Percentiles rank a stretch among this genome's conserved stretches.
phyloP scores from a whole-genome alignment of 2,888 invertebrate genomes.

The Odontocerum albicorne region DNA sequence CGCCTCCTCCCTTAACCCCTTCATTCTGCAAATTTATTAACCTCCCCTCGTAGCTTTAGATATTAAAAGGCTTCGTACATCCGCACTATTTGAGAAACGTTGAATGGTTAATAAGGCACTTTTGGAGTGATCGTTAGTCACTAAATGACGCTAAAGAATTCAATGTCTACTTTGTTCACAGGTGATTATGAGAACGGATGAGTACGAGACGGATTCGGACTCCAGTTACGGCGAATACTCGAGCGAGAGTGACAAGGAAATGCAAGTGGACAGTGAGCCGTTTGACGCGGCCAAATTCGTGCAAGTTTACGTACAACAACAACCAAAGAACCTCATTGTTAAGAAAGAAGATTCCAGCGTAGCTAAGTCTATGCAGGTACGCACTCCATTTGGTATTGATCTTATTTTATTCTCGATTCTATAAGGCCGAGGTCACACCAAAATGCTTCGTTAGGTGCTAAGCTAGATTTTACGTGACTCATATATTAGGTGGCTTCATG shows the following conservation, averaged over 20 bases:
- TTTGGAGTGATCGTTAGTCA: too few species aligned
- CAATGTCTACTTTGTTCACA: neutral
- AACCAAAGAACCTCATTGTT: constrained; percentile 32
- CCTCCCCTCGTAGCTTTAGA: too few species aligned
- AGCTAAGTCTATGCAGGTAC: constrained; percentile 34
- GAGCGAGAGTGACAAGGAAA: constrained; percentile 29
- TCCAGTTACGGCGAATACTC: constrained; percentile 35
- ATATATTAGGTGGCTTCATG: neutral
- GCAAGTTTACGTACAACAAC: constrained; percentile 21
- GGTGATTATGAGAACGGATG: constrained; percentile 25
- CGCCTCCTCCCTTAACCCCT: too few species aligned
- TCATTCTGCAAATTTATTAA: too few species aligned
- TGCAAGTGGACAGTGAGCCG: constrained; percentile 20
- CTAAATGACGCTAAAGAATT: too few species aligned
- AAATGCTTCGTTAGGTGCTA: too few species aligned
- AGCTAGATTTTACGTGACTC: too few species aligned
- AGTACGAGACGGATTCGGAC: constrained; percentile 29
- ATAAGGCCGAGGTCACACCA: too few species aligned
- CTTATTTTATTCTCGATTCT: too few species aligned
- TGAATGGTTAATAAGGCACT: too few species aligned
- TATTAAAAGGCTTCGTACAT: too few species aligned
- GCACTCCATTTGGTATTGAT: neutral
- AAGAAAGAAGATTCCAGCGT: constrained; percentile 22
- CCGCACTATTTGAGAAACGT: too few species aligned
- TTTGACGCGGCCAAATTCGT: constrained; percentile 31